Evolutionary conservation across 2,113 vertebrate genomes (phyloP), one percentile per base, ranked within the genome.

Genomic region (Muntiacus muntjak): DNA sequence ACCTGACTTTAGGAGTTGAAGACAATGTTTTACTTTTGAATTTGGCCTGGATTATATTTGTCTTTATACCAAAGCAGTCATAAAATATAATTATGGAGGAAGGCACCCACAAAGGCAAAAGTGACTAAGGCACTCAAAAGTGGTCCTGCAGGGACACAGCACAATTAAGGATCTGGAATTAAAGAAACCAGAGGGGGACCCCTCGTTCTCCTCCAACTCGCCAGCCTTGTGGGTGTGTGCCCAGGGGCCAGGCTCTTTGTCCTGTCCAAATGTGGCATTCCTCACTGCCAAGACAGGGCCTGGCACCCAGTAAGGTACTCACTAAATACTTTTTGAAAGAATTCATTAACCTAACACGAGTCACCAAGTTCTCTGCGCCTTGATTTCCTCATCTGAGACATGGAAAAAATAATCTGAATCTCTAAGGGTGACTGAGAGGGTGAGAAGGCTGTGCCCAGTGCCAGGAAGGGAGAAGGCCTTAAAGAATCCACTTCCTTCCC

Each of bases 151-250:
- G 54, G 45, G 67, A 43, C 58, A 40, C 1, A 62, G 79, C 28
- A 13, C n/a, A 50, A 17, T 11, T n/a, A 23, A 23, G 64, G 90
- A 17, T 9, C 58, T 6, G 43, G 55, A 47, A 19, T 88, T 4
- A 6, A 54, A 60, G 87, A 83, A 64, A 50, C 33, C n/a, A 6
- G 1, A 17, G 36, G 79, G 16, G 36, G 6, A 1, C 25, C 19
- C 52, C 58, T 1, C 11, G 3, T 30, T 67, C 62, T 40, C 52
- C 45, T 33, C 43, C 16, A 0, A 16, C 47, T 28, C 1, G 3
- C 64, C 26, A 54, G 47, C 21, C 47, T 40, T 3, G 36, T 10
- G 28, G 57, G 15, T 3, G 5, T 28, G 12, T 0, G 0, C 1
- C 0, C 85, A 7, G n/a, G 50, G 7, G 33, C 26, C 23, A 17